Conservation (phyloP, 2,113 vertebrate genomes). For the Antigone vipio region DNA sequence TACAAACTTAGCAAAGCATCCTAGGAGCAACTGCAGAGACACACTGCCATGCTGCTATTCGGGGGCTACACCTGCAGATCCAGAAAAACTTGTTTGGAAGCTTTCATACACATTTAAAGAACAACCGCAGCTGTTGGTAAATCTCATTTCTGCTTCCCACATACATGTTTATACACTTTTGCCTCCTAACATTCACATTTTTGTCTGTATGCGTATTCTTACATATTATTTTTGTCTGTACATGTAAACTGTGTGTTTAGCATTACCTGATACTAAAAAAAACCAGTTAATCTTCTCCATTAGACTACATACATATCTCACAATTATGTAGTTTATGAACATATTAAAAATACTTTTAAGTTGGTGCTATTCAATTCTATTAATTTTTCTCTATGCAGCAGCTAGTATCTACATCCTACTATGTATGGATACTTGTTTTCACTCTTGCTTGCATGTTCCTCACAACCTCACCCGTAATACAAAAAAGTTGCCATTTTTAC, state of each 20-base stretch:
- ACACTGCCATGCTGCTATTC: rapidly evolving
- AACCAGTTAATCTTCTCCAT: background rate
- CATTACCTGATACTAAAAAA: background rate
- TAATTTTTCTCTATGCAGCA: background rate
- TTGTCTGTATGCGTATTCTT: background rate
- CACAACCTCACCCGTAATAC: background rate
- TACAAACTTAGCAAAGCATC: background rate
- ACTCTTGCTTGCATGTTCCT: background rate
- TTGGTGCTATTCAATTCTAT: background rate
- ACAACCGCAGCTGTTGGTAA: background rate
- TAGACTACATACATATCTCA: background rate
- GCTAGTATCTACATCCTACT: background rate
- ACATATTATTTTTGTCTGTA: background rate
- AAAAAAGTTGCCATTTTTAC: background rate
- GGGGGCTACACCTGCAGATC: background rate
- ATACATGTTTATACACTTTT: background rate
- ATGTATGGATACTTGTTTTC: background rate
- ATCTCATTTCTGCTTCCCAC: background rate
- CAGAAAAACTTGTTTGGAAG: background rate
- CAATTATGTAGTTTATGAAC: background rate
- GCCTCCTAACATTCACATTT: background rate
- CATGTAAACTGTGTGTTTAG: background rate
- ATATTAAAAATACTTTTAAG: background rate
- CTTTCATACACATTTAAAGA: background rate
- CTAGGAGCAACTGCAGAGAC: background rate